Conservation (phyloP, 2,888 invertebrate genomes). For the Druceiella hillmani region DNA sequence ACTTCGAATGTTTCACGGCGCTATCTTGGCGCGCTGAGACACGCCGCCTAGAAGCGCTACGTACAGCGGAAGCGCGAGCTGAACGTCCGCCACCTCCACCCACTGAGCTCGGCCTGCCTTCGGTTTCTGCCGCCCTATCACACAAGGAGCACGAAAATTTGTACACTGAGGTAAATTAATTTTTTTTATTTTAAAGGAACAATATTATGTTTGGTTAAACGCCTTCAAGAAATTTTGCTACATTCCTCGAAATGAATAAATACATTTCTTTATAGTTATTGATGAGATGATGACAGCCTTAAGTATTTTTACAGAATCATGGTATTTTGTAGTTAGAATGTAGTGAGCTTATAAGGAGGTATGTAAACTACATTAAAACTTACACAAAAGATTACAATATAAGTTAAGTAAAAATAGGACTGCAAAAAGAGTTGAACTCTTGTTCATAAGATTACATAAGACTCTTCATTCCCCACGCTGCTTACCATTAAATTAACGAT, state of each 20-base stretch:
- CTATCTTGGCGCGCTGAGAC: conserved; percentile 91
- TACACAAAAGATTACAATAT: no score
- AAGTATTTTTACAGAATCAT: background rate
- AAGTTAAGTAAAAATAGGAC: no score
- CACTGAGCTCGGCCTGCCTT: conserved; percentile 63
- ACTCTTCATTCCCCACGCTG: no score
- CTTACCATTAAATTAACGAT: no score
- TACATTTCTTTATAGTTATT: background rate
- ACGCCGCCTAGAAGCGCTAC: conserved; percentile 70
- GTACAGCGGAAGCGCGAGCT: conserved; percentile 68
- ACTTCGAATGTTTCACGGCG: conserved; percentile 92
- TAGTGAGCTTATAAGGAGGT: no score
- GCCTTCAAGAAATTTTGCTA: background rate
- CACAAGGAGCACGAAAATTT: conserved; percentile 49
- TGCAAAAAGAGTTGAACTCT: no score
- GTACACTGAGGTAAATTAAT: conserved; percentile 39
- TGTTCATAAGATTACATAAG: no score
- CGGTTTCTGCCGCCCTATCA: conserved; percentile 69
- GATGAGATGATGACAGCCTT: background rate
- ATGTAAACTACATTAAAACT: no score
- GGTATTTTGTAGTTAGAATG: no score
- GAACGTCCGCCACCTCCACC: conserved; percentile 60
- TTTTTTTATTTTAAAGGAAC: conserved; percentile 26
- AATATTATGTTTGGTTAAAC: no score
- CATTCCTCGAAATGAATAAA: background rate